Conservation (phyloP, 2,797 vertebrate genomes). For the Pelobates cultripes region DNA sequence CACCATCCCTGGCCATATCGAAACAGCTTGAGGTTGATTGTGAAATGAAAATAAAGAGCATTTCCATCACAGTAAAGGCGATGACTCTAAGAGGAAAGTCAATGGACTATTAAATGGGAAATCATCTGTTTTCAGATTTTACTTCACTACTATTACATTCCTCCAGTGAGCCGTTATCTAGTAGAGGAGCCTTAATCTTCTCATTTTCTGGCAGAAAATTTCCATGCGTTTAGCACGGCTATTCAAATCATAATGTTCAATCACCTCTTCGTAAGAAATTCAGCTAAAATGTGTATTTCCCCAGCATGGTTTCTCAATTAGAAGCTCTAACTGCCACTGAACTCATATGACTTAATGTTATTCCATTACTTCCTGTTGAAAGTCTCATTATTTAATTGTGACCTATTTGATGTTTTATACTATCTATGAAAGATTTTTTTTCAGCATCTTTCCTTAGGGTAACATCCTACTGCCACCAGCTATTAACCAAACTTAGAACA, state of each 20-base stretch:
- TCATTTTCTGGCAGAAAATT: conserved; percentile 66
- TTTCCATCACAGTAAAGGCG: conserved; percentile 64
- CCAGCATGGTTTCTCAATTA: conserved; percentile 74
- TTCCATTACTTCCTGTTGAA: conserved; percentile 67
- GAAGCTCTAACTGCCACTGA: conserved; percentile 63
- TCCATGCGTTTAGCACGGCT: conserved; percentile 69
- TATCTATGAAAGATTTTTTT: conserved; percentile 33
- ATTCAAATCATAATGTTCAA: conserved; percentile 73
- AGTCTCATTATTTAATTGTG: conserved; percentile 66
- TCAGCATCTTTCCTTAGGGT: conserved; percentile 29
- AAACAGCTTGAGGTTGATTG: conserved; percentile 72
- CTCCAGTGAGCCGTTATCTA: conserved; percentile 67
- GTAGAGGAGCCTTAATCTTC: conserved; percentile 64
- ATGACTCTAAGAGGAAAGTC: conserved; percentile 77
- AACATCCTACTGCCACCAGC: conserved; percentile 39
- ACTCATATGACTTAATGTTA: conserved; percentile 68
- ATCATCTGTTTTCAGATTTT: conserved; percentile 85
- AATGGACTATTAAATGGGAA: conserved; percentile 91
- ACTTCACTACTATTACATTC: conserved; percentile 79
- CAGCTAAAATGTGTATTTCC: conserved; percentile 68
- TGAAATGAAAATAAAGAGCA: conserved; percentile 68
- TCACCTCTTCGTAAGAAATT: conserved; percentile 66
- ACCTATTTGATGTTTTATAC: conserved; percentile 54
- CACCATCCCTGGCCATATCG: conserved; percentile 53
- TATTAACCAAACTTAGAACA: conserved; percentile 10